Conservation (phyloP, 2,888 invertebrate genomes). For the Hanleya hanleyi region DNA sequence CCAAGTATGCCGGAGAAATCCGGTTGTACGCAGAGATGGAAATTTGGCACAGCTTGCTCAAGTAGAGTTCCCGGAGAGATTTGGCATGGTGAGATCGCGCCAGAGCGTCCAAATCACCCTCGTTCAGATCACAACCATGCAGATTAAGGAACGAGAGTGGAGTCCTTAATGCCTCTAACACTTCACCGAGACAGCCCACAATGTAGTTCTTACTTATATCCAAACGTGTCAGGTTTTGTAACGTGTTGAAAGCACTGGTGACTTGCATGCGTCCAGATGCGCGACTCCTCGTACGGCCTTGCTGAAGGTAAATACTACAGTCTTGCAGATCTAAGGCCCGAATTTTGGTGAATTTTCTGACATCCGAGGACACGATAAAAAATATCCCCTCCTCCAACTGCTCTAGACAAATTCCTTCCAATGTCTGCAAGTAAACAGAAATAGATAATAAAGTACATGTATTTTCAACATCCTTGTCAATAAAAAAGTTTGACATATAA, state of each 20-base stretch:
- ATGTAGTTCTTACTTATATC: constrained; percentile 61
- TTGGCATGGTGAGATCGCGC: constrained; percentile 49
- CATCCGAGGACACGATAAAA: constrained; percentile 45
- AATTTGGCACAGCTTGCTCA: constrained; percentile 57
- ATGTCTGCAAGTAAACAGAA: constrained; percentile 51
- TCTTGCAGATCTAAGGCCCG: constrained; percentile 54
- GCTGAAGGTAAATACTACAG: constrained; percentile 61
- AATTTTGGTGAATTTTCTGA: constrained; percentile 46
- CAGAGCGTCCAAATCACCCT: constrained; percentile 49
- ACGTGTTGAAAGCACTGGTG: constrained; percentile 30
- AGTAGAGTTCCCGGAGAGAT: constrained; percentile 52
- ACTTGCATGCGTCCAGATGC: constrained; percentile 45
- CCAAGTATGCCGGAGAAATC: constrained; percentile 48
- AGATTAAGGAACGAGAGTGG: constrained; percentile 57
- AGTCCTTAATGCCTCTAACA: constrained; percentile 43
- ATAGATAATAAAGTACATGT: neutral
- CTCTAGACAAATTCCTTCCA: constrained; percentile 57
- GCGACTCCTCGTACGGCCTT: constrained; percentile 55
- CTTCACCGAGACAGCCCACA: constrained; percentile 56
- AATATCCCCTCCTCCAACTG: constrained; percentile 62
- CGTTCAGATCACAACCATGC: constrained; percentile 57
- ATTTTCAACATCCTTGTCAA: neutral
- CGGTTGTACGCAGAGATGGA: constrained; percentile 52
- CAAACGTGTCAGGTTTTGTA: constrained; percentile 45
- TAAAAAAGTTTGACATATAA: neutral